A percentile compares a stretch with the other conserved stretches of the same genome.
Evolutionary conservation across 2,113 vertebrate genomes (phyloP).

Genomic region (Carassius auratus): DNA sequence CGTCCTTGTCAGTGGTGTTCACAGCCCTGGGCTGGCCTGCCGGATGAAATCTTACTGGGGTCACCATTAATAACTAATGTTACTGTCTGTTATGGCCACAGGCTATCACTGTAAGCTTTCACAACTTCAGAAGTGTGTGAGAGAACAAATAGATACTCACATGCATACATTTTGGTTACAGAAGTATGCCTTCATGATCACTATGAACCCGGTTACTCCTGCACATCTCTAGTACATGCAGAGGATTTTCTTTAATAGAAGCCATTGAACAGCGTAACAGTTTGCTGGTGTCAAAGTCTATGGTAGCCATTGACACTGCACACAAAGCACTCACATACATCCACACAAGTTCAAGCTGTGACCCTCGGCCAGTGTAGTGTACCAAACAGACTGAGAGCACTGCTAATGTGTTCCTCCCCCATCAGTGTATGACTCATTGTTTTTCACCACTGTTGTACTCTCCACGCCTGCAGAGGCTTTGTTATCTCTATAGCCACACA

Average conservation of each 20-base stretch:
- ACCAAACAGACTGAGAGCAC: conserved; percentile 32
- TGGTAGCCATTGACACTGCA: not conserved
- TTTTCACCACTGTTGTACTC: conserved; percentile 34
- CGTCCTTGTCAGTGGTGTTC: conserved; percentile 53
- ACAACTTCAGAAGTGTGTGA: not conserved
- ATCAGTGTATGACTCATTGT: conserved; percentile 51
- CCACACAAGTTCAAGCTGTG: conserved; percentile 20
- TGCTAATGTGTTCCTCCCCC: conserved; percentile 47
- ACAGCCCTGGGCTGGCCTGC: conserved; percentile 60
- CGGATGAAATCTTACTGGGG: conserved; percentile 59
- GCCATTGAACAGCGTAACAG: not conserved
- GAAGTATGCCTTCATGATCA: conserved; percentile 26
- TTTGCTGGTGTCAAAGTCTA: not conserved
- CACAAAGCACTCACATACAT: not conserved
- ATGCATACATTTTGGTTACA: not conserved
- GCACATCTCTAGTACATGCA: not conserved
- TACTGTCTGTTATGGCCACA: conserved; percentile 73
- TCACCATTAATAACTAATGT: conserved; percentile 79
- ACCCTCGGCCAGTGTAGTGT: conserved; percentile 28
- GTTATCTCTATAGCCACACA: conserved; percentile 33
- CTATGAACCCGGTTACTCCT: not conserved
- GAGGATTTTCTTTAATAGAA: not conserved
- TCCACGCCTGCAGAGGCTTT: conserved; percentile 20
- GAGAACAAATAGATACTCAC: not conserved
- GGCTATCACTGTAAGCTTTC: conserved; percentile 40